These are phyloP conservation scores for Gari tellinella DNA, from an alignment of 2,888 invertebrate species.

Conservation along the genomic window DNA sequence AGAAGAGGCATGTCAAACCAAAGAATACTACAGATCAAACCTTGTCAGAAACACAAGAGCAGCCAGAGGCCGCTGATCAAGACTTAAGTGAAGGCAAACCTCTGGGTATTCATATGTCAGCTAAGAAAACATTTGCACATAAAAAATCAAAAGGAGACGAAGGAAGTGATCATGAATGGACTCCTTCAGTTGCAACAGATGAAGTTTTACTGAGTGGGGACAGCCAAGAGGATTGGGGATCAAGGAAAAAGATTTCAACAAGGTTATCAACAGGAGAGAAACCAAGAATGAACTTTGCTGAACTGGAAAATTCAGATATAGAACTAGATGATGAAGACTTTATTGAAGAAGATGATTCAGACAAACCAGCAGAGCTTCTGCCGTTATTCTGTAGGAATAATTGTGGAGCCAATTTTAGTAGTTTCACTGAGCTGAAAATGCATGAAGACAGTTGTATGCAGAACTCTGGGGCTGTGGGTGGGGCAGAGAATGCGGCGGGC, in stretches of 20 bases:
- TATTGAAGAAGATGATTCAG: background rate
- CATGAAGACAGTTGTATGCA: slow-evolving; percentile 16
- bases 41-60: slow-evolving; percentile 6
- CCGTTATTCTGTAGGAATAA: slow-evolving; percentile 30
- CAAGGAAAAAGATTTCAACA: slow-evolving; percentile 5
- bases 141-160: slow-evolving; percentile 22
- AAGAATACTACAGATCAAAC: slow-evolving; percentile 34
- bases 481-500: background rate
- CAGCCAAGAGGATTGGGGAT: background rate
- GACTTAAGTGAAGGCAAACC: background rate
- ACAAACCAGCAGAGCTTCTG: slow-evolving; percentile 13
- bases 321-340: slow-evolving; percentile 29
- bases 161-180: slow-evolving; percentile 21
- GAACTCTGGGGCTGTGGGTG: background rate
- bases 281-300: slow-evolving; percentile 46
- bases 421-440: slow-evolving; percentile 13
- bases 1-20: slow-evolving; percentile 48
- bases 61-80: background rate
- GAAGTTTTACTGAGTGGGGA: background rate
- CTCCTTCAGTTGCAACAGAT: background rate
- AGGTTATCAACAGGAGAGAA: slow-evolving; percentile 35
- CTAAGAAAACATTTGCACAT: slow-evolving; percentile 21
- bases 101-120: slow-evolving; percentile 10
- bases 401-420: slow-evolving; percentile 28
- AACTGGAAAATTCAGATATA: slow-evolving; percentile 46